A percentile compares a stretch with the other conserved stretches of the same genome.
Evolutionary conservation across 2,797 vertebrate genomes (phyloP).

Genomic region (Decapterus maruadsi): DNA sequence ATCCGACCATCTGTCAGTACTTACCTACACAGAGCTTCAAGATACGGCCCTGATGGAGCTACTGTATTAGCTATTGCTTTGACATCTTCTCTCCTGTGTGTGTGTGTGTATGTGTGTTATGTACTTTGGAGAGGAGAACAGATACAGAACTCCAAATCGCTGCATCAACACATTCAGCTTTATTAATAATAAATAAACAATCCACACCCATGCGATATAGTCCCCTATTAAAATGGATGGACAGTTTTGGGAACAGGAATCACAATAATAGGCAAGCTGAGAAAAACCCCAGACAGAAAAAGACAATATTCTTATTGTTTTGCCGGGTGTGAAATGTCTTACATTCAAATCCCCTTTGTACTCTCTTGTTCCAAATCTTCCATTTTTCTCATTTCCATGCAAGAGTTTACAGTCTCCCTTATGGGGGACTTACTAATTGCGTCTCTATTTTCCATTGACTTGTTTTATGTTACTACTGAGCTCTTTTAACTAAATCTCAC

Average conservation of each 20-base stretch:
- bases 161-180: slow-evolving; percentile 31
- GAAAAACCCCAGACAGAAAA: slow-evolving; percentile 44
- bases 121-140: slow-evolving; percentile 32
- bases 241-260: slow-evolving; percentile 40
- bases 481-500: slow-evolving; percentile 49
- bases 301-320: slow-evolving; percentile 51
- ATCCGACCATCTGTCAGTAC: slow-evolving; percentile 72
- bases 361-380: slow-evolving; percentile 43
- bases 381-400: slow-evolving; percentile 49
- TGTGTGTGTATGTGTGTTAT: neutral
- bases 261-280: slow-evolving; percentile 34
- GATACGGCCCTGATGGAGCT: slow-evolving; percentile 54
- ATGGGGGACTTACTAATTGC: slow-evolving; percentile 64
- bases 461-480: slow-evolving; percentile 54
- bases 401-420: slow-evolving; percentile 57
- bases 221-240: slow-evolving; percentile 36
- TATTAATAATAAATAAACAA: slow-evolving; percentile 33
- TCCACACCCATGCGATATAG: slow-evolving; percentile 30
- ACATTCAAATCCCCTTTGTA: slow-evolving; percentile 59
- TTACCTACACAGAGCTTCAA: slow-evolving; percentile 62
- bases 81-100: slow-evolving; percentile 21
- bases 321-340: slow-evolving; percentile 58
- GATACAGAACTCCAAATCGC: slow-evolving; percentile 26
- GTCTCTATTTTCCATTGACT: slow-evolving; percentile 60
- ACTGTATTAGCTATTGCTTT: slow-evolving; percentile 35